phyloP scores from a whole-genome alignment of 2,888 invertebrate genomes.

The Aphidoletes aphidimyza region DNA sequence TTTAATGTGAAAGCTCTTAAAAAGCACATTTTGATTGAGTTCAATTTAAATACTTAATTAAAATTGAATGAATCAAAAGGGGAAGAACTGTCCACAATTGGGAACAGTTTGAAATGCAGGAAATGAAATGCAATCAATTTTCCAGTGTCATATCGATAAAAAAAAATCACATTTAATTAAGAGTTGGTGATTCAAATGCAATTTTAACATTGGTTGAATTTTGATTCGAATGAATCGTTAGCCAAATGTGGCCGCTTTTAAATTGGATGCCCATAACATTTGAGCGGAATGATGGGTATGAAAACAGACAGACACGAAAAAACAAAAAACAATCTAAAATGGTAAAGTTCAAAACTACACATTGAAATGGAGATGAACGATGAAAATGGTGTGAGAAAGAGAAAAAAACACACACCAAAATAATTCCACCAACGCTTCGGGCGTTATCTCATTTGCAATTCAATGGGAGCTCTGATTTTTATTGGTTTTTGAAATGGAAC shows the following conservation, averaged over 20 bases:
- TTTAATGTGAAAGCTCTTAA: not conserved
- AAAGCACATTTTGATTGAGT: constrained; percentile 4
- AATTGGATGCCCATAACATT: too few species aligned
- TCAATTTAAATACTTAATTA: constrained; percentile 3
- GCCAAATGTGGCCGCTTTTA: too few species aligned
- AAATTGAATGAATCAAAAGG: not conserved
- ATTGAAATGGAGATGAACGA: not conserved
- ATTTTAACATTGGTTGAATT: not conserved
- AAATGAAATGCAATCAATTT: not conserved
- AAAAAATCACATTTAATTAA: not conserved
- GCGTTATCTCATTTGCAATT: not conserved
- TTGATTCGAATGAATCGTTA: too few species aligned
- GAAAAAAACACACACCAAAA: not conserved
- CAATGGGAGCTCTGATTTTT: constrained; percentile 10
- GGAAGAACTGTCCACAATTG: not conserved
- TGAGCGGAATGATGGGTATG: too few species aligned
- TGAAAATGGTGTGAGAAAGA: not conserved
- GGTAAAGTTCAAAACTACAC: not conserved
- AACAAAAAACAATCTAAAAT: too few species aligned
- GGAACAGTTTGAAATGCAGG: constrained; percentile 9
- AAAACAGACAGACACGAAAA: too few species aligned
- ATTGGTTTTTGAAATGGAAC: constrained; percentile 10
- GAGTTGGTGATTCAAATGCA: too few species aligned
- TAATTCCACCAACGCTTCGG: not conserved
- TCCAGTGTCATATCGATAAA: not conserved